These are phyloP conservation scores for Melanerpes aurifrons DNA, from an alignment of 2,113 vertebrate genomes.

Conservation along the genomic window DNA sequence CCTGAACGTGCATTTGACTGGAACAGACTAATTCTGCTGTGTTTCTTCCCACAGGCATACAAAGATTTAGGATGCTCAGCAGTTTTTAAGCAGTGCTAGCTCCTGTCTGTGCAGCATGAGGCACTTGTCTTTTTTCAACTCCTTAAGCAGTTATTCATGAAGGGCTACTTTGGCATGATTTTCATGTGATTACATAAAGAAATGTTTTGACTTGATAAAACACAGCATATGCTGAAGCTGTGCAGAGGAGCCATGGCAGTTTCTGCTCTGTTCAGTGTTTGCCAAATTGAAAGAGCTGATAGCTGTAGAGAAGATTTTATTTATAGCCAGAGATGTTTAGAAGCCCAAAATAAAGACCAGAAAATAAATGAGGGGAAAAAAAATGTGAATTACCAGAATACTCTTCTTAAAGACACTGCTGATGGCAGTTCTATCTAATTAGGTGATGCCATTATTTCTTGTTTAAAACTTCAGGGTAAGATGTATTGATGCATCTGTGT, in stretches of 20 bases:
- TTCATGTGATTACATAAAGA: constrained; percentile 6
- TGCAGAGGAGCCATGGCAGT: background rate
- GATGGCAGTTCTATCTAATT: background rate
- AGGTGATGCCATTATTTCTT: background rate
- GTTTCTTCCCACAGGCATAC: background rate
- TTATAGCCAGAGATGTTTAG: background rate
- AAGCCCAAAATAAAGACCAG: background rate
- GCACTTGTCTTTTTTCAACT: background rate
- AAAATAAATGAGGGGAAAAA: background rate
- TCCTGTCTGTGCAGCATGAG: background rate
- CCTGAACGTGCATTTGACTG: background rate
- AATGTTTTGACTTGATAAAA: constrained; percentile 34
- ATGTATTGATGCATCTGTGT: background rate
- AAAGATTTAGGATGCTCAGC: background rate
- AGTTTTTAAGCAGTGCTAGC: background rate
- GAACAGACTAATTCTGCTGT: background rate
- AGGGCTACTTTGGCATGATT: background rate
- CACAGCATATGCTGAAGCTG: background rate
- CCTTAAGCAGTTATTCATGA: background rate
- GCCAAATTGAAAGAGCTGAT: background rate
- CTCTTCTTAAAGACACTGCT: background rate
- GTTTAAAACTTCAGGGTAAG: background rate
- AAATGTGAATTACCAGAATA: background rate
- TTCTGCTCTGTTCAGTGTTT: background rate
- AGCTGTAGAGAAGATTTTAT: background rate